Base-by-base conservation (phyloP, 2,888 invertebrate species). In the Beris morrisii region DNA sequence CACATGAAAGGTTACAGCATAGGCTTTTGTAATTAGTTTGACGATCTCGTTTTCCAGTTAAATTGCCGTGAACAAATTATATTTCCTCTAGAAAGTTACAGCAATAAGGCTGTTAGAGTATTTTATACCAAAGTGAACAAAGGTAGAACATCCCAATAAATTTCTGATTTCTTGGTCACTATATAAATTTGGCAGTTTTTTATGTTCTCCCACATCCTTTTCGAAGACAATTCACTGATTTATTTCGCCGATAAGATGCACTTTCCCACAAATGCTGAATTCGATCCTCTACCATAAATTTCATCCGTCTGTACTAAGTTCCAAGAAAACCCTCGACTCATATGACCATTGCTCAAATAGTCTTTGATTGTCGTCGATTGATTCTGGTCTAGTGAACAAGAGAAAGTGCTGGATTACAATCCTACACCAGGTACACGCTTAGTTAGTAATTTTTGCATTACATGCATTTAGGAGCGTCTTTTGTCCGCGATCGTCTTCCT, bases 261-360 rank as follows among this genome's bases (percentile, higher is more conserved):
- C 13, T 38, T 61, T 61, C 61, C 52, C 52, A 61, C 61, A 61
- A 61, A 32, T 61, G 61, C 50, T 50, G 30, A 61, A 61, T 61
- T 43, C 52, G 52, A 61, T 61, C 50, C 52, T 38, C 31, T n/a
- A 32, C 32, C 61, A 61, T 61, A 50, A 61, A 61, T 61, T 50
- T 30, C 50, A 15, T n/a, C n/a, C n/a, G n/a, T n/a, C 30, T 31
- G 48, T 50, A 61, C 38, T 38, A 11, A 61, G 6, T 61, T 61
- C 61, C 50, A 32, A 13, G 5, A 52, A 52, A 50, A 28, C 15
- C 38, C 50, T n/a, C 44, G 61, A 7, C 61, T 61, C 61, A 38
- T 43, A 61, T 61, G 52, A 61, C 61, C 32, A 58, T 58, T 30
- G 28, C 9, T 52, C 32, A 50, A 15, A 52, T 61, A 50, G n/a